Evolutionary conservation across 2,888 invertebrate species (phyloP).

Genomic region (Drosophila seclusa): DNA sequence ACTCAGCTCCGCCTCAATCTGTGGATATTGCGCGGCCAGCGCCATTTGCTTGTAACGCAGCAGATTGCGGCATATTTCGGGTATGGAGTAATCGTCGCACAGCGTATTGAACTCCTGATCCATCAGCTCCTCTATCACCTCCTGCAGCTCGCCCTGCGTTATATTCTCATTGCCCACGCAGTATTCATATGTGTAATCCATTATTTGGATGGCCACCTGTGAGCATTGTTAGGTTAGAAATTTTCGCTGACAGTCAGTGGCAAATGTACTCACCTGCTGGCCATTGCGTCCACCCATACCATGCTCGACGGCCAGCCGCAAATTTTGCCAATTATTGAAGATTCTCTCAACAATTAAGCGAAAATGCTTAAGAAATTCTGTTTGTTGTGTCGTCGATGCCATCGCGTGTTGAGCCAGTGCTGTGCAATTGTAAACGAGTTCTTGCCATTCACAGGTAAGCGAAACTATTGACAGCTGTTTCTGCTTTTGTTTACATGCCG

Average conservation of each 20-base stretch:
- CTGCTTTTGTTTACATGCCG: slow-evolving; percentile 27
- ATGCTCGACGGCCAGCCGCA: slow-evolving; percentile 90
- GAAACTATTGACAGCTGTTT: slow-evolving; percentile 24
- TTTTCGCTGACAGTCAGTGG: neutral
- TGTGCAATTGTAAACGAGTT: slow-evolving; percentile 19
- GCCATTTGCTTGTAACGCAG: slow-evolving; percentile 87
- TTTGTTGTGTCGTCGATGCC: slow-evolving; percentile 61
- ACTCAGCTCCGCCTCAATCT: slow-evolving; percentile 87
- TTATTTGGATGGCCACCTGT: slow-evolving; percentile 88
- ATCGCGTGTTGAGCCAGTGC: slow-evolving; percentile 60
- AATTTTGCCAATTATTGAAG: slow-evolving; percentile 90
- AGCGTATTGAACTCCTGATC: slow-evolving; percentile 90
- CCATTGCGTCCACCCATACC: slow-evolving; percentile 90
- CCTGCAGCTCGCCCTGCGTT: slow-evolving; percentile 87
- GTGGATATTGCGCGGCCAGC: slow-evolving; percentile 86
- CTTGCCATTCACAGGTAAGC: slow-evolving; percentile 38
- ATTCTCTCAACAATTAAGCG: slow-evolving; percentile 88
- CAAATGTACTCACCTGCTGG: slow-evolving; percentile 86
- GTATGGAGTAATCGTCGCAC: slow-evolving; percentile 90
- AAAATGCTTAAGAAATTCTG: slow-evolving; percentile 84
- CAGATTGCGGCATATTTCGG: slow-evolving; percentile 87
- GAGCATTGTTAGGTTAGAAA: slow-evolving; percentile 68
- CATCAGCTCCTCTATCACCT: slow-evolving; percentile 89
- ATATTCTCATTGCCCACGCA: slow-evolving; percentile 87
- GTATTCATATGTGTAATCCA: slow-evolving; percentile 88